phyloP scores from a whole-genome alignment of 2,888 invertebrate genomes.

The Philonicus albiceps region DNA sequence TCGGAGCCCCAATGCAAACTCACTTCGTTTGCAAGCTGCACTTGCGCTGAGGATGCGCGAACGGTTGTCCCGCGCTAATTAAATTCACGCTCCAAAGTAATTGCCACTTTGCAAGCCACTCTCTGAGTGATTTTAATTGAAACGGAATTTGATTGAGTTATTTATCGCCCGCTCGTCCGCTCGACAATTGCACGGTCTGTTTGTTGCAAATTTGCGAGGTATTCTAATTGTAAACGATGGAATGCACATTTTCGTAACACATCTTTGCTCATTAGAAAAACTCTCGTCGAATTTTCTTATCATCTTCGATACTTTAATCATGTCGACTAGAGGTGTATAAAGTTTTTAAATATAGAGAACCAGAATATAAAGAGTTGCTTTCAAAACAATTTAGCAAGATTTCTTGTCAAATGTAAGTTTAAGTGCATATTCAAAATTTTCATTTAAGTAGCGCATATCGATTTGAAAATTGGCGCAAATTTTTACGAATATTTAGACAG shows the following conservation, averaged over 20 bases:
- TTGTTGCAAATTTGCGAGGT: not conserved
- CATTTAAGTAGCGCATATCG: no score
- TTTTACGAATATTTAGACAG: no score
- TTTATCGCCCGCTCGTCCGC: constrained; percentile 2
- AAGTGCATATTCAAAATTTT: no score
- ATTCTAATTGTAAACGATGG: not conserved
- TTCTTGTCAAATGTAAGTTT: no score
- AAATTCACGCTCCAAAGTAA: constrained; percentile 23
- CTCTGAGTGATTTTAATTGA: constrained; percentile 29
- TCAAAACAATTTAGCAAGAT: no score
- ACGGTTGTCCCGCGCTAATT: constrained; percentile 15
- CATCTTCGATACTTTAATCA: not conserved
- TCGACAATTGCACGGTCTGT: not conserved
- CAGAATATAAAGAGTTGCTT: no score
- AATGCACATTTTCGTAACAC: not conserved
- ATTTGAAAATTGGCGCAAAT: no score
- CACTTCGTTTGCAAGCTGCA: not conserved
- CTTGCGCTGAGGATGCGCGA: not conserved
- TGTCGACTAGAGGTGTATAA: not conserved
- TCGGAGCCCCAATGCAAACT: not conserved
- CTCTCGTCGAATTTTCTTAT: not conserved
- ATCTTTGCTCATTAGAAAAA: not conserved
- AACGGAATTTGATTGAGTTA: constrained; percentile 27
- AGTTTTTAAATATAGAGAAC: no score
- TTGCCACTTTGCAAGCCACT: constrained; percentile 23